A percentile compares a stretch with the other conserved stretches of the same genome.
These are phyloP conservation scores for Hystrix cristata DNA, from an alignment of 2,113 vertebrate species.

Conservation along the genomic window DNA sequence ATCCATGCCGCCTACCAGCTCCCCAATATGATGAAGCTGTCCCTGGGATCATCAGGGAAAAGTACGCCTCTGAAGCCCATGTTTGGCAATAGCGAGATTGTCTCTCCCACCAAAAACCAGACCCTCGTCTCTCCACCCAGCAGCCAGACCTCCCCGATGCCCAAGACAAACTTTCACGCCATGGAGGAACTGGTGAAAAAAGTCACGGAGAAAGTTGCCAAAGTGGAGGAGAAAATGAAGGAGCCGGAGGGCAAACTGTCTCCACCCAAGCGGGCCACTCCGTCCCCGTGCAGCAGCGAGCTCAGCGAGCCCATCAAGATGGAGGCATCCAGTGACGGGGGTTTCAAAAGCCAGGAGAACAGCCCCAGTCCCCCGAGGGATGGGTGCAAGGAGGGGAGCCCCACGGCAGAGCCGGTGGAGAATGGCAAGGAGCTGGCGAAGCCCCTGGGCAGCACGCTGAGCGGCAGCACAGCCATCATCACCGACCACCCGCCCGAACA, in stretches of 20 bases:
- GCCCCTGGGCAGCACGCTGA: constrained; percentile 90
- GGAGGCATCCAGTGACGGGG: constrained; percentile 90
- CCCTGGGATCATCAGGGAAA: constrained; percentile 95
- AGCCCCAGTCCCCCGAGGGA: constrained; percentile 90
- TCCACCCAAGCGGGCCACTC: constrained; percentile 92
- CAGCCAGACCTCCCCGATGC: constrained; percentile 95
- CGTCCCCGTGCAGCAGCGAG: constrained; percentile 96
- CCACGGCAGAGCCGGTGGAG: constrained; percentile 91
- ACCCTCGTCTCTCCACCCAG: constrained; percentile 93
- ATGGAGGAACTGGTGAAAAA: constrained; percentile 99
- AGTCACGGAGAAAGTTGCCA: constrained; percentile 98
- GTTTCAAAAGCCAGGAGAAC: constrained; percentile 93
- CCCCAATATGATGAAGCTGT: constrained; percentile 99
- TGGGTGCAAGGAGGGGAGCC: constrained; percentile 90
- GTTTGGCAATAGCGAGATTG: constrained; percentile 93
- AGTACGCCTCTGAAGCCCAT: constrained; percentile 93
- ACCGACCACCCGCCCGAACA: constrained; percentile 98
- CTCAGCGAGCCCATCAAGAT: constrained; percentile 91
- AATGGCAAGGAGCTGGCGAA: constrained; percentile 93
- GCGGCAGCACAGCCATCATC: constrained; percentile 97
- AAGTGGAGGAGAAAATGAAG: constrained; percentile 97
- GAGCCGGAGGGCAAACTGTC: constrained; percentile 93
- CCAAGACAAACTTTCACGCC: constrained; percentile 98
- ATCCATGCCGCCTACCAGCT: constrained; percentile 99
- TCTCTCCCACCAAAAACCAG: constrained; percentile 95